Evolutionary conservation across 2,888 invertebrate species (phyloP).

Genomic region (Leptinotarsa rubiginosa): DNA sequence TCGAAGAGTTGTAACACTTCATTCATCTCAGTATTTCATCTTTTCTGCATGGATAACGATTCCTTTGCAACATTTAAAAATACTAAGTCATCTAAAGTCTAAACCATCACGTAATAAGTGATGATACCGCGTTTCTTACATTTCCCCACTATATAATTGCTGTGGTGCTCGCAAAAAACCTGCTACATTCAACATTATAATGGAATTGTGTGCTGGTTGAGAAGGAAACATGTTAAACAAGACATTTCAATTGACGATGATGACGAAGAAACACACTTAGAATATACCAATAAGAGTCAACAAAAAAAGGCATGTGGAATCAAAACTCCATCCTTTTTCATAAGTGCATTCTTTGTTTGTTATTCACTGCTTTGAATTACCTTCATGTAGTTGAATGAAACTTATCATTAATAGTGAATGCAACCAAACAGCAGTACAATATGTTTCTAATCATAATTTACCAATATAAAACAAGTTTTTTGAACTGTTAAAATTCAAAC

Average conservation of each 20-base stretch:
- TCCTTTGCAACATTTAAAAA: too few relatives aligned
- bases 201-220: not conserved
- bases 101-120: not conserved
- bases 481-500: too few relatives aligned
- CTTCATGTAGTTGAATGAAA: too few relatives aligned
- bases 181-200: not conserved
- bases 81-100: not conserved
- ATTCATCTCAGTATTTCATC: not conserved
- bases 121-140: not conserved
- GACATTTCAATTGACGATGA: not conserved
- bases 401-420: too few relatives aligned
- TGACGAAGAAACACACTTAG: not conserved
- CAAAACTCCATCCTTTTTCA: too few relatives aligned
- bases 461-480: too few relatives aligned
- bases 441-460: too few relatives aligned
- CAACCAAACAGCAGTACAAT: too few relatives aligned
- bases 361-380: too few relatives aligned
- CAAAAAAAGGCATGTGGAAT: not conserved
- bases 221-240: not conserved
- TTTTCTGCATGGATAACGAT: too few relatives aligned
- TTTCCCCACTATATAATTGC: not conserved
- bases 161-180: not conserved
- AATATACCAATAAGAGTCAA: not conserved
- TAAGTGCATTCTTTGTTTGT: too few relatives aligned
- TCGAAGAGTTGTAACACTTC: too few relatives aligned